Evolutionary conservation across 2,797 vertebrate genomes (phyloP), one percentile per base, ranked within the genome.

Genomic region (Melanotaenia pygmaea): DNA sequence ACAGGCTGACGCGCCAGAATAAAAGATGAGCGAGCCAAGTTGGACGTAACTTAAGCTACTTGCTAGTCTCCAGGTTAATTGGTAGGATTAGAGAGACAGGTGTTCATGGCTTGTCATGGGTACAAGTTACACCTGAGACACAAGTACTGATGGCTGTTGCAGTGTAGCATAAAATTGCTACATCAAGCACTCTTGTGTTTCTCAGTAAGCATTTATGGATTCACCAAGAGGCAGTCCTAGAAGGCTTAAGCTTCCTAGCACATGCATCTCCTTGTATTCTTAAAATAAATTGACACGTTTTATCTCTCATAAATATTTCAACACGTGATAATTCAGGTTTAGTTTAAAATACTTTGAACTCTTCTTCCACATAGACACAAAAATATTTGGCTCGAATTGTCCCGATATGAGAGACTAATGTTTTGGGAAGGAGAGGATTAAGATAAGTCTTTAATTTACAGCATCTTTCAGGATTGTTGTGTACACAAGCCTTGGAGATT

Each of bases 1-100:
- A 87, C 81, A 91, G 79, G 79, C 88, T 88, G 87, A 93, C 88
- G 74, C 83, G 74, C 79, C 60, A 26, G 81, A 83, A 93, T 88
- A 90, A 92, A 93, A 79, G 75, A 82, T 71, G 65, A 82, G 71
- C 76, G 66, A 76, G 79, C 62, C 67, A 43, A 76, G 86, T 76
- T 87, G 76, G 74, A 83, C 80, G 92, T 91, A 94, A 94, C 87
- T 70, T 74, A 91, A 94, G 81, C 80, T 84, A 70, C 72, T 65
- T 18, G 68, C 70, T 78, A 81, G 84, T 85, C 85, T 74, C 35
- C 74, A 89, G 91, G 91, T 94, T 94, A 93, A 94, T 93, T 92
- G 87, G 86, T 67, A 45, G 90, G 93, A 94, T 93, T 92, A 92
- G 86, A 82, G 76, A 79, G 90, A 93, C 93, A 93, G 92, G 91